Base-by-base conservation (phyloP, 2,797 vertebrate species). In the Lerista edwardsae region DNA sequence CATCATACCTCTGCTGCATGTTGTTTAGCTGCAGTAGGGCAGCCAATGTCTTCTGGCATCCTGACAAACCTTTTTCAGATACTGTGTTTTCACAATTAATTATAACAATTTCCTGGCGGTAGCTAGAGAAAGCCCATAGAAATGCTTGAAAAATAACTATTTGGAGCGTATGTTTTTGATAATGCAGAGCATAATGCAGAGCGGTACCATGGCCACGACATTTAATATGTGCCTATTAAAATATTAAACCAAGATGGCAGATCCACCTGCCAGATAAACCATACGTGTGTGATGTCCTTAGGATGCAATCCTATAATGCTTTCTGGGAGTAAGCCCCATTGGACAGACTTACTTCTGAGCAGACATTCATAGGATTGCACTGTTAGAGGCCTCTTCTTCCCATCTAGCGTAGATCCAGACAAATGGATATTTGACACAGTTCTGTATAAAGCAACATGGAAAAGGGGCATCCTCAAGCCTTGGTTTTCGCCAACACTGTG, bases 11-110 rank as follows among this genome's bases (percentile, higher is more conserved):
- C 44, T 36, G 51, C 57, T 83, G 6, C 0, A 1, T 19, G 57
- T 80, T 15, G 39, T 77, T 86, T 76, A 79, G 86, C 62, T 84
- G 23, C 47, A 83, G 71, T 84, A 1, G 0, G 17, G 29, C 88
- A 79, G 36, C 39, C 71, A 77, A 6, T 90, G 29, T 51, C 12
- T 80, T 86, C 83, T 84, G 89, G 72, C 86, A 78, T 25, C 6
- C 36, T 87, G 77, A 84, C n/a, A 84, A 90, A 47, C 25, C 77
- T 75, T 83, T 84, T 77, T 59, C 87, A 83, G 77, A 91, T 88
- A 80, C 61, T 29, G 29, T 75, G 65, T 4, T 86, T 91, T 88
- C 0, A 0, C 36, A 89, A 79, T 71, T 88, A 86, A 84, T 77
- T 91, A 47, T 84, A 88, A 86, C 78, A 87, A 64, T 25, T 88